These are phyloP conservation scores for Sebastes baramenuke DNA, from an alignment of 2,797 vertebrate species.

Conservation along the genomic window DNA sequence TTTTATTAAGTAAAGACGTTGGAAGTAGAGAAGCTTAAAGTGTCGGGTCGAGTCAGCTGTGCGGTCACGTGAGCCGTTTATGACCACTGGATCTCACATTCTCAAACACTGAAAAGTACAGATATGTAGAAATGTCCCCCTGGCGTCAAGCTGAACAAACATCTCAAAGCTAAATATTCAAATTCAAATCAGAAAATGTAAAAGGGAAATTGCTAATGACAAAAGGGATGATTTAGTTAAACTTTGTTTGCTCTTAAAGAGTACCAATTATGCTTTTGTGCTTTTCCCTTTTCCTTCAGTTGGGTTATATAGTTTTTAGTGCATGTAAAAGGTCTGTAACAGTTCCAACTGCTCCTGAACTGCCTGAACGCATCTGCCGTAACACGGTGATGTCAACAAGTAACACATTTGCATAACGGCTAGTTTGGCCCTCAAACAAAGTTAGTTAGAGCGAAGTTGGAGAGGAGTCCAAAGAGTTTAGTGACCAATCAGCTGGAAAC, in stretches of 20 bases:
- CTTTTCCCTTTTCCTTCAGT: too few species aligned
- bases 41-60: constrained; percentile 21
- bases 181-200: neutral
- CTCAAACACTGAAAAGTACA: neutral
- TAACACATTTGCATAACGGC: too few species aligned
- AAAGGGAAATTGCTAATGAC: neutral
- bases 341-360: neutral
- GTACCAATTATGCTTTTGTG: too few species aligned
- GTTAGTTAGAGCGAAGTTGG: too few species aligned
- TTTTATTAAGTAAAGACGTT: constrained; percentile 24
- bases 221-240: neutral
- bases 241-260: neutral
- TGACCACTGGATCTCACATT: neutral
- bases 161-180: neutral
- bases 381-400: too few species aligned
- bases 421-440: too few species aligned
- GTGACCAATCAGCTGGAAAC: too few species aligned
- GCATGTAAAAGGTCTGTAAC: too few species aligned
- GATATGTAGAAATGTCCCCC: neutral
- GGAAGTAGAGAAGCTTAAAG: constrained; percentile 42
- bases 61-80: constrained; percentile 32
- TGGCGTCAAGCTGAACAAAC: neutral
- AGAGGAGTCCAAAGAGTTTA: too few species aligned
- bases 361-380: too few species aligned
- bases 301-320: too few species aligned